These are phyloP conservation scores for Trachymyrmex septentrionalis DNA, from an alignment of 1,140 invertebrate species.

Conservation along the genomic window DNA sequence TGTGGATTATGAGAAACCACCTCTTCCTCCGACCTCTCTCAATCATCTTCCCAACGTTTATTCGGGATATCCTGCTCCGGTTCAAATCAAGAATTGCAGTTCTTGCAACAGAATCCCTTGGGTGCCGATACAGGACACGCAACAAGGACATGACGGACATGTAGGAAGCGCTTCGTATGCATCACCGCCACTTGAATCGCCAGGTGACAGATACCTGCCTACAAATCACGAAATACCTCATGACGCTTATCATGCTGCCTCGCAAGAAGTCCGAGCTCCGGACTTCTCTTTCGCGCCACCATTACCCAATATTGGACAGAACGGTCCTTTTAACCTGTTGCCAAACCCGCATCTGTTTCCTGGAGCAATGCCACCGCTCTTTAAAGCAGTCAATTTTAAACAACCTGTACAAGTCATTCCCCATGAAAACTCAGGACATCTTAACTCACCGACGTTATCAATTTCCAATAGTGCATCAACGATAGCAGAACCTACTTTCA, in stretches of 20 bases:
- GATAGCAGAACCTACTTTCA: not conserved
- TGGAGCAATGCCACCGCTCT: conserved; percentile 77
- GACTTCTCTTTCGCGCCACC: conserved; percentile 64
- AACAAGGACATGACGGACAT: conserved; percentile 1
- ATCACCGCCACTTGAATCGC: not conserved
- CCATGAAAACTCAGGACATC: not conserved
- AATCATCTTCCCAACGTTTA: not conserved
- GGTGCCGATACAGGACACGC: conserved; percentile 88
- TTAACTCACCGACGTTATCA: not conserved
- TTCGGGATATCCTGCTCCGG: conserved; percentile 31
- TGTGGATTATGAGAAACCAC: conserved; percentile 17
- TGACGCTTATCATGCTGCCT: conserved; percentile 64
- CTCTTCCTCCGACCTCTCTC: not conserved
- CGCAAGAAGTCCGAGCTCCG: conserved; percentile 70
- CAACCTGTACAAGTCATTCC: conserved; percentile 1
- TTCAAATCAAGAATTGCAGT: conserved; percentile 88
- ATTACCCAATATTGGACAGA: not conserved
- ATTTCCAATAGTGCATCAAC: not conserved
- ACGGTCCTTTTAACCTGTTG: conserved; percentile 40
- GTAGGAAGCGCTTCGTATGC: not conserved
- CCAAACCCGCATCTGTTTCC: conserved; percentile 75
- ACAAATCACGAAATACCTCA: not conserved
- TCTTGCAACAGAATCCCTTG: conserved; percentile 92
- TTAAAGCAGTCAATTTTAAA: conserved; percentile 72
- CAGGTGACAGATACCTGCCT: conserved; percentile 17